Base-by-base conservation (phyloP, 2,888 invertebrate species). In the Charanyca ferruginea region DNA sequence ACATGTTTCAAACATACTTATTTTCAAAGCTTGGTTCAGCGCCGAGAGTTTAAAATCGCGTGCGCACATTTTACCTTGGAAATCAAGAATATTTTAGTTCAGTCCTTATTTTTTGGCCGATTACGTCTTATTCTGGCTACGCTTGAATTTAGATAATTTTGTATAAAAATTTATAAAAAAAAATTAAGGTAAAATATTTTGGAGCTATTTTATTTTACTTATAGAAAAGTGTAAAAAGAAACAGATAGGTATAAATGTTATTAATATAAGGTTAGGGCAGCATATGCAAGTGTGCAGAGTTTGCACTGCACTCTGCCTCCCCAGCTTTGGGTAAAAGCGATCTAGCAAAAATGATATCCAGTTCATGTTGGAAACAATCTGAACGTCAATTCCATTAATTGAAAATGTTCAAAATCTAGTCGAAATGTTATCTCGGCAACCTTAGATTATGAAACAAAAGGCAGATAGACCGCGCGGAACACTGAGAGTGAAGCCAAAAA, bases 101-200 rank as follows among this genome's bases (percentile, higher is more conserved):
- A n/a, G n/a, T n/a, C n/a, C n/a, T n/a, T n/a, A n/a, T 2, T n/a
- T 9, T 25, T 23, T 2, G 1, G 16, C 3, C 3, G n/a, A 3
- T 25, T 16, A 13, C 25, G 22, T 16, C 11, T 57, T 18, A 18
- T 38, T 13, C 25, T 13, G 35, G 18, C 57, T 23, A 38, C 4
- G 5, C 45, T 44, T 35, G 35, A 68, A 45, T 55, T 55, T 35
- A 22, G 23, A 35, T 9, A 25, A 35, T 42, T 35, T 42, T 42
- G 11, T 61, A 66, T 70, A 42, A n/a, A 16, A 16, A 48, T 60
- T 48, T 60, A 22, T 48, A 60, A n/a, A 63, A 63, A 38, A 23
- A 41, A 32, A 47, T 1, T 9, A 16, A 38, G 11, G 8, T 9
- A 38, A 38, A 16, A 38, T 38, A 42, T 61, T 71, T 66, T 71